phyloP scores from a whole-genome alignment of 2,113 vertebrate genomes.

The Gavia stellata region DNA sequence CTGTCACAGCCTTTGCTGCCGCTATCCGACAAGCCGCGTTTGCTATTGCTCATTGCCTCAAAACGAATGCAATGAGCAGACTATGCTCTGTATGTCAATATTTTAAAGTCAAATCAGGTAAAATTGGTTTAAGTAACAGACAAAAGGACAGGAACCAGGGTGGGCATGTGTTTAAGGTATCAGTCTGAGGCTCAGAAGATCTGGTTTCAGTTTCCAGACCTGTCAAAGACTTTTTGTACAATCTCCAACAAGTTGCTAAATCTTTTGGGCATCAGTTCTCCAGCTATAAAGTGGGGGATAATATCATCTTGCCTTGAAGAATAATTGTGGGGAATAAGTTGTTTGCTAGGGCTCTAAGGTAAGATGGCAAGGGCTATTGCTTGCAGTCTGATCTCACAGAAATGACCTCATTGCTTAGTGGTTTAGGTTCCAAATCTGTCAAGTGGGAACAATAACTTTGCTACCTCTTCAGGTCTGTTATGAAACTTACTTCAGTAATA shows the following conservation, averaged over 20 bases:
- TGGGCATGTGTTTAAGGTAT: slow-evolving; percentile 36
- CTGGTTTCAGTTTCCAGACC: slow-evolving; percentile 26
- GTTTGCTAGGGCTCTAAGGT: background rate
- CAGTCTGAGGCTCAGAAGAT: background rate
- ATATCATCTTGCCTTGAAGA: slow-evolving; percentile 2
- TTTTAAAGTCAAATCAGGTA: background rate
- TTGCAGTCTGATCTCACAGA: slow-evolving; percentile 33
- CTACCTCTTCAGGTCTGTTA: slow-evolving; percentile 53
- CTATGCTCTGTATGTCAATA: background rate
- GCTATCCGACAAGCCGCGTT: rapidly evolving
- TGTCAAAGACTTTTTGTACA: background rate
- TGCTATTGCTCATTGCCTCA: background rate
- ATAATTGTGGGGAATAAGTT: background rate
- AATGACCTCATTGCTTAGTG: slow-evolving; percentile 45
- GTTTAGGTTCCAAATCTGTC: slow-evolving; percentile 47
- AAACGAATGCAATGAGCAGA: background rate
- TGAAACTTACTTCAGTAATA: slow-evolving; percentile 25
- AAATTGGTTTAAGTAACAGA: background rate
- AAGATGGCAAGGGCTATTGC: slow-evolving; percentile 9
- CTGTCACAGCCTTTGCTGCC: background rate
- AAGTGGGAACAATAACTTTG: slow-evolving; percentile 49
- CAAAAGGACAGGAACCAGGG: background rate
- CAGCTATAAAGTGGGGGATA: background rate
- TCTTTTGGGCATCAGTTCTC: background rate
- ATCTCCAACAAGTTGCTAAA: slow-evolving; percentile 3